Base-by-base conservation (phyloP, 2,888 invertebrate genomes). In the Rhodophaea formosa region DNA sequence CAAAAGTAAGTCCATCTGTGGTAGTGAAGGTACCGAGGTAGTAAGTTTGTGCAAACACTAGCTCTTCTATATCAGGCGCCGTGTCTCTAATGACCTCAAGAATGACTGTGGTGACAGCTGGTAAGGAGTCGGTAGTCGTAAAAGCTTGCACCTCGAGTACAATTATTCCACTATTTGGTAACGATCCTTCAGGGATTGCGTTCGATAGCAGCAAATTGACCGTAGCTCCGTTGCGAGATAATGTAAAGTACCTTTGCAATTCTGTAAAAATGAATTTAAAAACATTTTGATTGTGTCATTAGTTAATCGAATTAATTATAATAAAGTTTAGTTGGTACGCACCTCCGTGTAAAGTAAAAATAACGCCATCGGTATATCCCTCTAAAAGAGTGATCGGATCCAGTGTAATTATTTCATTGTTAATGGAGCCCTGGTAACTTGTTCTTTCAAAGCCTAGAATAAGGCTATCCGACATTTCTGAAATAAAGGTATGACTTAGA, bases 281-380 rank as follows among this genome's bases (percentile, higher is more conserved):
- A n/a, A n/a, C n/a, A n/a, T n/a, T n/a, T n/a, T n/a, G n/a, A n/a
- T n/a, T n/a, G n/a, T n/a, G n/a, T n/a, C n/a, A n/a, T n/a, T n/a
- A n/a, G n/a, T 14, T 23, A n/a, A 8, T 3, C 1, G 1, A 32
- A 32, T 1, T 32, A 32, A 3, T 8, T 8, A 8, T 32, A 3
- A 32, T 32, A 6, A 32, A 32, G 32, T 32, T 32, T 32, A n/a
- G n/a, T n/a, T n/a, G n/a, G 23, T 23, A 51, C 47, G 59, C 65
- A 74, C 74, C 72, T 67, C 76, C 74, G 10, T 60, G 60, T 55
- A 77, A 47, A 5, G 59, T 45, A 43, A 75, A 74, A 6, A 56
- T n/a, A 1, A 77, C 73, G 43, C 62, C 60, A 10, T 60, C 7
- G 3, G 60, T 62, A 56, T 67, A 72, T 42, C 76, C 77, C 55